phyloP scores from a whole-genome alignment of 1,140 invertebrate species.

The Agraylea sexmaculata region DNA sequence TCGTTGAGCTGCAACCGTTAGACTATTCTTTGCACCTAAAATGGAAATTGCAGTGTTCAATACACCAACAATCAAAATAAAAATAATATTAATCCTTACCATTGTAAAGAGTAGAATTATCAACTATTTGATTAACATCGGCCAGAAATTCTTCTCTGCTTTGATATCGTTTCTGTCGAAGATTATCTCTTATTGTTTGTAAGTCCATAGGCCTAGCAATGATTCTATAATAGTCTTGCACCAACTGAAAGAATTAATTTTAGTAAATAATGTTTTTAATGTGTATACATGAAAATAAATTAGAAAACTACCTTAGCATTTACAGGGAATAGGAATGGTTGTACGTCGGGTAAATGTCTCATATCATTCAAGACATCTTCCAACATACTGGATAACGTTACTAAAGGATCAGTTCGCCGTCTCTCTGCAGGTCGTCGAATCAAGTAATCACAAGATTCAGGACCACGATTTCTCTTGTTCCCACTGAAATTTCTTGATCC shows the following conservation, averaged over 20 bases:
- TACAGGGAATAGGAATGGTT: constrained; percentile 89
- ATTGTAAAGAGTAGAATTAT: constrained; percentile 91
- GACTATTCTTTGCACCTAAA: constrained; percentile 59
- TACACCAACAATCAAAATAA: no score
- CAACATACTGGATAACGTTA: constrained; percentile 85
- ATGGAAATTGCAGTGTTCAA: no score
- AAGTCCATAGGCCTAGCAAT: constrained; percentile 92
- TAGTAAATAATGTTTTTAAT: not conserved
- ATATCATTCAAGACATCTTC: constrained; percentile 92
- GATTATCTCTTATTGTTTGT: constrained; percentile 88
- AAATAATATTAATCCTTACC: constrained; percentile 38
- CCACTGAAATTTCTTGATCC: constrained; percentile 54
- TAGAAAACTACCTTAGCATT: constrained; percentile 63
- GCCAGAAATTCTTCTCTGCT: constrained; percentile 87
- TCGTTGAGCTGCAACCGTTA: constrained; percentile 74
- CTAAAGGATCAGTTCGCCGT: constrained; percentile 90
- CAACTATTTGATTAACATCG: constrained; percentile 92
- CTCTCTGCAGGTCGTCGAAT: constrained; percentile 84
- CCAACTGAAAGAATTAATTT: constrained; percentile 40
- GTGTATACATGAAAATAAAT: constrained; percentile 1
- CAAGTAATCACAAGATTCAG: constrained; percentile 86
- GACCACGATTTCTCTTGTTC: constrained; percentile 50
- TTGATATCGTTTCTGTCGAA: constrained; percentile 86
- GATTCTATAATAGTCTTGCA: constrained; percentile 90
- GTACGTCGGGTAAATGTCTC: constrained; percentile 81